Percentiles rank a stretch among this genome's conserved stretches.
phyloP scores from a whole-genome alignment of 2,113 vertebrate species.

The Haemorhous mexicanus region DNA sequence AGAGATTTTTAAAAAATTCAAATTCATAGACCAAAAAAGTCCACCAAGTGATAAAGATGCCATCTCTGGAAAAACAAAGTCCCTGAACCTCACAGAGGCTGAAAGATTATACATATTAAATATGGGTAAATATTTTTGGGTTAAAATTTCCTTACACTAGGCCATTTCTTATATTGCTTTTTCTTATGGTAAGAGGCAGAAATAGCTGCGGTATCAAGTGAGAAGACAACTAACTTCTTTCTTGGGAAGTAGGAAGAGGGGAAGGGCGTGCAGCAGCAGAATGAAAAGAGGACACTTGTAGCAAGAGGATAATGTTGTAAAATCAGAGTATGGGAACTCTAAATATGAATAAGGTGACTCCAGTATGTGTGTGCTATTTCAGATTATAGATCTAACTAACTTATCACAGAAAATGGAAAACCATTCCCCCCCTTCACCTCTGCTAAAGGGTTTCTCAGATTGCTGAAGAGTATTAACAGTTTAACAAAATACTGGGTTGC shows the following conservation, averaged over 20 bases:
- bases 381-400: not conserved
- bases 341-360: not conserved
- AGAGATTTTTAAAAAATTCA: not conserved
- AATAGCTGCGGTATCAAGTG: not conserved
- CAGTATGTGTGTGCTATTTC: not conserved
- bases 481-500: not conserved
- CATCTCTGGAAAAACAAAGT: not conserved
- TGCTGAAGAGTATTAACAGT: not conserved
- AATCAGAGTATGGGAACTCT: not conserved
- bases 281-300: not conserved
- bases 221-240: not conserved
- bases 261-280: not conserved
- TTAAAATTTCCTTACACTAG: not conserved
- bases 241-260: not conserved
- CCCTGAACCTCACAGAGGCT: not conserved
- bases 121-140: not conserved
- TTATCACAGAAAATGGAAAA: not conserved
- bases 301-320: not conserved
- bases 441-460: not conserved
- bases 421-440: not conserved
- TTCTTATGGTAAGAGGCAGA: not conserved
- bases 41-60: not conserved
- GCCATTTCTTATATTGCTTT: not conserved
- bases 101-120: not conserved
- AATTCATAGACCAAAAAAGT: not conserved